Conservation (phyloP, 2,797 vertebrate species). For the Gobio occitaniae region DNA sequence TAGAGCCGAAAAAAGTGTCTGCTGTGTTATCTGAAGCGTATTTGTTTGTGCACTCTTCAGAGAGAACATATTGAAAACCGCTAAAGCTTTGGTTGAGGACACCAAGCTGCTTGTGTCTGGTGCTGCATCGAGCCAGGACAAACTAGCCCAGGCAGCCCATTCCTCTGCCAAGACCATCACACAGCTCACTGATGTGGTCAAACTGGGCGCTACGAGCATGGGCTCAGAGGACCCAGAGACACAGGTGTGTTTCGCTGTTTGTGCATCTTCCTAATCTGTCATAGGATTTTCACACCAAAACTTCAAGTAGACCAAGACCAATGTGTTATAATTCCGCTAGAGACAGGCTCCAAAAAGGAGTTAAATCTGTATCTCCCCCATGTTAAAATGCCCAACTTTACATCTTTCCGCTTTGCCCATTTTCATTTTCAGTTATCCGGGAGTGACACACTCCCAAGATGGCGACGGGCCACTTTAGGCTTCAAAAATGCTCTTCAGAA, state of each 20-base stretch:
- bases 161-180: conserved; percentile 98
- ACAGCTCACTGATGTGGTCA: conserved; percentile 96
- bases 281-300: not conserved
- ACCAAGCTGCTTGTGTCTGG: conserved; percentile 95
- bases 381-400: too few relatives aligned
- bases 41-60: conserved; percentile 71
- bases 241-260: conserved; percentile 80
- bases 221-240: conserved; percentile 97
- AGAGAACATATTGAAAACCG: conserved; percentile 98
- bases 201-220: conserved; percentile 94
- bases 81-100: conserved; percentile 96
- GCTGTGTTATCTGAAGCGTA: not conserved
- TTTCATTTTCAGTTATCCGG: too few relatives aligned
- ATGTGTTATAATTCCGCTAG: not conserved
- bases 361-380: too few relatives aligned
- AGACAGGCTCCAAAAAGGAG: too few relatives aligned
- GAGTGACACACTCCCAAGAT: too few relatives aligned
- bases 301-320: not conserved
- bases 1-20: not conserved
- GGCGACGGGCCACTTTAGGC: too few relatives aligned
- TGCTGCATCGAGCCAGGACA: conserved; percentile 95
- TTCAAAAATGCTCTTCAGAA: too few relatives aligned
- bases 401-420: too few relatives aligned
- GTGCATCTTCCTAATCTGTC: not conserved
- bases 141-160: conserved; percentile 94